Evolutionary conservation across 2,113 vertebrate genomes (phyloP).

Genomic region (Tricholaema leucomelas): DNA sequence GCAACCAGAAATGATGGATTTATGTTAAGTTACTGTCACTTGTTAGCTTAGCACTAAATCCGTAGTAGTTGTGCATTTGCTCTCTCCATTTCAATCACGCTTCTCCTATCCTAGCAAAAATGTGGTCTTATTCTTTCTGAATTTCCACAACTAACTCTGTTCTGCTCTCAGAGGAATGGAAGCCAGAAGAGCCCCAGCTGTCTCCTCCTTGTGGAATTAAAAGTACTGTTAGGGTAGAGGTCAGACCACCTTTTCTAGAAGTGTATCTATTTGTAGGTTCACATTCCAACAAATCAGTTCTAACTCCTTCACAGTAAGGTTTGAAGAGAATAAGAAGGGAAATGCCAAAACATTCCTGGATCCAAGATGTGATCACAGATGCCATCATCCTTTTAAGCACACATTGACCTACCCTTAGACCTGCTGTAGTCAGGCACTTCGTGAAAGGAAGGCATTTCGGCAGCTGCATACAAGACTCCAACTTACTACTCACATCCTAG

Average conservation of each 20-base stretch:
- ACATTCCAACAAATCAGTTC: not conserved
- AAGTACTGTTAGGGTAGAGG: not conserved
- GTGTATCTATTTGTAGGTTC: not conserved
- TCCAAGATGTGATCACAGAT: not conserved
- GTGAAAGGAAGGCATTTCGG: not conserved
- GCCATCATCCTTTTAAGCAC: not conserved
- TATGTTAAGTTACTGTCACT: not conserved
- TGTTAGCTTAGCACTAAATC: not conserved
- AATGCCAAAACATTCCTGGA: not conserved
- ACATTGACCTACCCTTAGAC: not conserved
- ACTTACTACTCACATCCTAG: not conserved
- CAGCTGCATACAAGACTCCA: not conserved
- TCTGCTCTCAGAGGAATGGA: not conserved
- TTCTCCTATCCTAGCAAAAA: not conserved
- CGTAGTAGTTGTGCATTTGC: not conserved
- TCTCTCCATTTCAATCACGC: not conserved
- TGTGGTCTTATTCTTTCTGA: not conserved
- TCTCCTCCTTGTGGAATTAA: not conserved
- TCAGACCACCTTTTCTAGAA: not conserved
- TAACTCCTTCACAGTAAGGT: not conserved
- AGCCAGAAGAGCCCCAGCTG: not conserved
- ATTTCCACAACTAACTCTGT: not conserved
- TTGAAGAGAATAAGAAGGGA: not conserved
- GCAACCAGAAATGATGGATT: accelerated
- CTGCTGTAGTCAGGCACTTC: not conserved